Percentiles rank a stretch among this genome's conserved stretches.
phyloP scores from a whole-genome alignment of 2,113 vertebrate genomes.

The Cavia porcellus region DNA sequence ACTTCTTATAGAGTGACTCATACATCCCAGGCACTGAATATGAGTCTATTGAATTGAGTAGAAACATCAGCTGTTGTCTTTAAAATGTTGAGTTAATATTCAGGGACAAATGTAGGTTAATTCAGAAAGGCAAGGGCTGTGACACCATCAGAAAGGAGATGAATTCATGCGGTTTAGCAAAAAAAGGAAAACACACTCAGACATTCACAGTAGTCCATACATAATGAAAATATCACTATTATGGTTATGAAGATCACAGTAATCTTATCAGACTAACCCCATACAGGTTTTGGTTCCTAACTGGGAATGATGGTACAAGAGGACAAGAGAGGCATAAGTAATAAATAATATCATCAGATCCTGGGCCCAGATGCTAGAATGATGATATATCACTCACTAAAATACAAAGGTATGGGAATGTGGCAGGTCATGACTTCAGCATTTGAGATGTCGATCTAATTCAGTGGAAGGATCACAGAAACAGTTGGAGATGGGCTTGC shows the following conservation, averaged over 20 bases:
- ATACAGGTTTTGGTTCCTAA: neutral
- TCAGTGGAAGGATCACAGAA: neutral
- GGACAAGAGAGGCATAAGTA: neutral
- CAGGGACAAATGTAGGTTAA: neutral
- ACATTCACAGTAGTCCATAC: neutral
- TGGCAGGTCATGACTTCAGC: neutral
- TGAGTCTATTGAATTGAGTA: neutral
- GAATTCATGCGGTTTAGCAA: neutral
- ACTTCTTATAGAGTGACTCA: neutral
- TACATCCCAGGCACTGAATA: neutral
- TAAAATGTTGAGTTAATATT: constrained; percentile 1
- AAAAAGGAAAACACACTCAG: neutral
- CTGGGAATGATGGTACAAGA: neutral
- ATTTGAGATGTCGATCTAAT: neutral
- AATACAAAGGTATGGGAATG: neutral
- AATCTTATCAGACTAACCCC: neutral
- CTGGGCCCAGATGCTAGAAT: neutral
- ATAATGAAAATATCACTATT: neutral
- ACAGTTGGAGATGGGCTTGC: neutral
- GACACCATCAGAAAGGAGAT: neutral
- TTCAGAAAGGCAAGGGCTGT: neutral
- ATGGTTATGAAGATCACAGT: neutral
- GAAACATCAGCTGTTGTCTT: neutral
- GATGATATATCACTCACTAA: neutral
- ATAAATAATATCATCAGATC: neutral